Conservation (phyloP, 2,113 vertebrate species). For the Bubo scandiacus region DNA sequence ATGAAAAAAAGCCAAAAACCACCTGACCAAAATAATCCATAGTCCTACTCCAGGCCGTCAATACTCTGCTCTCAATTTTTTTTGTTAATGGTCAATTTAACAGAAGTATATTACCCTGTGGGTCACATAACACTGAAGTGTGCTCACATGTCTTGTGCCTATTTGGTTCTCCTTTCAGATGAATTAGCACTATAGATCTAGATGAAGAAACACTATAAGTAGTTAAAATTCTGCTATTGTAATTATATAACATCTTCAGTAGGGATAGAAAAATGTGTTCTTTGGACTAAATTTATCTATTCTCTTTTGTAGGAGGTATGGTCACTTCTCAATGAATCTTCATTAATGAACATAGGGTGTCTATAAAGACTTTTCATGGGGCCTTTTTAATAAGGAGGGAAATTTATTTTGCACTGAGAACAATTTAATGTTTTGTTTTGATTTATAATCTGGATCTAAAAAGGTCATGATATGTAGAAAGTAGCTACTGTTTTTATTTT, state of each 20-base stretch:
- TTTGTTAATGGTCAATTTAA: neutral
- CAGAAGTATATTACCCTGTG: neutral
- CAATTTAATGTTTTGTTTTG: neutral
- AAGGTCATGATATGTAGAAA: neutral
- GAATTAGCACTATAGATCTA: neutral
- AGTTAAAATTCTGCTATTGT: constrained; percentile 11
- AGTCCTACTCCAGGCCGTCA: neutral
- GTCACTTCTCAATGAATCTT: constrained; percentile 18
- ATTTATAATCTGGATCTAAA: neutral
- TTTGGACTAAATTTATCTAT: neutral
- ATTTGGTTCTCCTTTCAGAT: neutral
- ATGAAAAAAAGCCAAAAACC: neutral
- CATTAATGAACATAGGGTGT: neutral
- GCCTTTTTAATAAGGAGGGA: neutral
- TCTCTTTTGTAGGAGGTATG: neutral
- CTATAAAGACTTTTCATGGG: neutral
- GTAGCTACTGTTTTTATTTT: neutral
- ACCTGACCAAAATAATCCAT: neutral
- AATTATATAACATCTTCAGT: neutral
- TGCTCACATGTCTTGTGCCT: neutral
- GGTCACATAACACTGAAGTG: neutral
- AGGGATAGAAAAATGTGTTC: constrained; percentile 13
- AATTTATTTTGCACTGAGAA: neutral
- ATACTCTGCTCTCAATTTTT: neutral
- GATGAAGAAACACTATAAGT: neutral